phyloP scores from a whole-genome alignment of 2,888 invertebrate genomes.

The Zaprionus obscuricornis region DNA sequence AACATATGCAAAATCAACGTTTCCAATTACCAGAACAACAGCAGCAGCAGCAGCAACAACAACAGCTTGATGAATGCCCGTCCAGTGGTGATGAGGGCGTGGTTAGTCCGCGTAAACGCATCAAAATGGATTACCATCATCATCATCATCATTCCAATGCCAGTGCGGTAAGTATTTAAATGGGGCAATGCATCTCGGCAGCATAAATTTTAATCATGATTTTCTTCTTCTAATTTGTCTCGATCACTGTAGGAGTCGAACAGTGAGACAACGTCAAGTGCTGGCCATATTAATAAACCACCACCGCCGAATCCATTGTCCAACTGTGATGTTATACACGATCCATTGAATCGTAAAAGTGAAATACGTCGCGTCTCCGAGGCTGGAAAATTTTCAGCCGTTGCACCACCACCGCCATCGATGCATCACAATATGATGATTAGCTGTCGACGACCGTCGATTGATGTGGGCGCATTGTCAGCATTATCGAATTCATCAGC shows the following conservation, averaged over 20 bases:
- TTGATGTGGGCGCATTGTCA: constrained; percentile 83
- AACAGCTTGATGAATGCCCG: constrained; percentile 88
- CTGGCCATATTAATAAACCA: constrained; percentile 53
- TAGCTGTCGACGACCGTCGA: constrained; percentile 84
- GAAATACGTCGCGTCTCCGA: constrained; percentile 85
- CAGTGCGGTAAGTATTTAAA: constrained; percentile 76
- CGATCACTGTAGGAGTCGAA: constrained; percentile 51
- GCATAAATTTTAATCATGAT: neutral
- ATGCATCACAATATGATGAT: constrained; percentile 75
- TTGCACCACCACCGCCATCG: constrained; percentile 55
- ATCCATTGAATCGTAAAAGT: constrained; percentile 80
- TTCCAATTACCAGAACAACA: constrained; percentile 88
- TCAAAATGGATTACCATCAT: constrained; percentile 86
- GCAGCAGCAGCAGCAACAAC: too few species aligned
- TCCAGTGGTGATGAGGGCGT: constrained; percentile 88
- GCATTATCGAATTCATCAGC: constrained; percentile 61
- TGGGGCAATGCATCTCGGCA: neutral
- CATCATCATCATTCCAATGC: constrained; percentile 84
- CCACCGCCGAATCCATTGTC: constrained; percentile 72
- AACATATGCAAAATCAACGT: constrained; percentile 88
- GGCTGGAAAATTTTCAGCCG: constrained; percentile 62
- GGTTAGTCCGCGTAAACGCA: constrained; percentile 87
- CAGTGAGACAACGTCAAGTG: constrained; percentile 34
- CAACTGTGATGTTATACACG: constrained; percentile 84
- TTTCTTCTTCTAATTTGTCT: constrained; percentile 36